Evolutionary conservation across 2,888 invertebrate genomes (phyloP).

Genomic region (Adineta ricciae): DNA sequence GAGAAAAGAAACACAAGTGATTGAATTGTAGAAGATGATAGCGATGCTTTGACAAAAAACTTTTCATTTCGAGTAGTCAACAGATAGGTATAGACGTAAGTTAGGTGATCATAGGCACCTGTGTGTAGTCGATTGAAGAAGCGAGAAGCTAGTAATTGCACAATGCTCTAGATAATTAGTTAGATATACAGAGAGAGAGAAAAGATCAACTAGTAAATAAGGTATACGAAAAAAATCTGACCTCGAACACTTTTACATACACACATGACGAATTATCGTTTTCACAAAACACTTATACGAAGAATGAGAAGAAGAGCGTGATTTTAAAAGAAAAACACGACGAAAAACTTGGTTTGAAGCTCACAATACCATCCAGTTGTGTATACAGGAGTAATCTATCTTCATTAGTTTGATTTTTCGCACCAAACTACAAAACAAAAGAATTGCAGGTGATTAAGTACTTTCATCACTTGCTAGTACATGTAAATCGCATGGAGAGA

Average conservation of each 20-base stretch:
- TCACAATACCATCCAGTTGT: not conserved
- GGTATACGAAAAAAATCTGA: not conserved
- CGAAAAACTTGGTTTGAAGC: not conserved
- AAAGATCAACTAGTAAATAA: not conserved
- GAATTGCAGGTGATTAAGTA: not conserved
- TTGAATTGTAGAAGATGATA: not conserved
- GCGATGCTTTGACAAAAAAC: not conserved
- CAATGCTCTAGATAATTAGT: not conserved
- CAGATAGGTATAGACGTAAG: not conserved
- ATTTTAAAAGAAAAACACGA: not conserved
- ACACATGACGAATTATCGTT: not conserved
- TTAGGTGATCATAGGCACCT: not conserved
- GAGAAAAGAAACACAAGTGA: not conserved
- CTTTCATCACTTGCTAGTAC: not conserved
- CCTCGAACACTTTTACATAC: not conserved
- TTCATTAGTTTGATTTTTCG: not conserved
- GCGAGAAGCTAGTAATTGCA: not conserved
- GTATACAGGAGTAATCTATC: not conserved
- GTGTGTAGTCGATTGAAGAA: not conserved
- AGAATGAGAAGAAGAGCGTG: not conserved
- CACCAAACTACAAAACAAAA: not conserved
- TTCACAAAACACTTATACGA: conserved; percentile 12
- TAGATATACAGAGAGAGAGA: not conserved
- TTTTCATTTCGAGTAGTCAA: not conserved
- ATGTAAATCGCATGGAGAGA: not conserved